These are phyloP conservation scores for Lutraria rhynchaena DNA, from an alignment of 1,140 invertebrate species.

Conservation along the genomic window DNA sequence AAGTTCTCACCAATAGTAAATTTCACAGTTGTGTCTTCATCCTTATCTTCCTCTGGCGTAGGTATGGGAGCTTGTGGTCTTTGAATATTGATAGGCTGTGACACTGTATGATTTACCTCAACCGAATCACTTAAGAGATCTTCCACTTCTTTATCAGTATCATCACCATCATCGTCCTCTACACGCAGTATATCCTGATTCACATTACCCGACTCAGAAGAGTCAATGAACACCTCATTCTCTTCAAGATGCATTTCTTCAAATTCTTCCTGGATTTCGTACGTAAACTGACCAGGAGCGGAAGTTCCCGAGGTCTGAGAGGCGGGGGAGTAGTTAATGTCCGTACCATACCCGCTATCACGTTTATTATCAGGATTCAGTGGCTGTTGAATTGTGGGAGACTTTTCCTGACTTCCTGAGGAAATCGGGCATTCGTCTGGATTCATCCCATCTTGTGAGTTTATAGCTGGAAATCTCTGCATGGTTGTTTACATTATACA, in stretches of 20 bases:
- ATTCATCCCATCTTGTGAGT: too few species aligned
- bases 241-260: constrained; percentile 5
- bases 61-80: constrained; percentile 34
- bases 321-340: constrained; percentile 10
- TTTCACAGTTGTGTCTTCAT: background rate
- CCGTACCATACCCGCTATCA: constrained; percentile 39
- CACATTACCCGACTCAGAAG: background rate
- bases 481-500: too few species aligned
- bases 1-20: background rate
- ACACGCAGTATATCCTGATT: background rate
- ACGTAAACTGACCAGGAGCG: background rate
- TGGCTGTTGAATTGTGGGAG: too few species aligned
- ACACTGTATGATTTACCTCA: constrained; percentile 10
- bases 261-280: background rate
- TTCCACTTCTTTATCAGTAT: constrained; percentile 33
- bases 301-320: constrained; percentile 25
- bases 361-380: background rate
- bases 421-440: too few species aligned
- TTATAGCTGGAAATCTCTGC: too few species aligned
- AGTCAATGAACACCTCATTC: background rate
- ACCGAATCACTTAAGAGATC: constrained; percentile 3
- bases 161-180: background rate
- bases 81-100: constrained; percentile 26
- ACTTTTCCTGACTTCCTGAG: too few species aligned
- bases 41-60: constrained; percentile 20